These are phyloP conservation scores for Zosterops japonicus DNA, from an alignment of 2,113 vertebrate species.

Conservation along the genomic window DNA sequence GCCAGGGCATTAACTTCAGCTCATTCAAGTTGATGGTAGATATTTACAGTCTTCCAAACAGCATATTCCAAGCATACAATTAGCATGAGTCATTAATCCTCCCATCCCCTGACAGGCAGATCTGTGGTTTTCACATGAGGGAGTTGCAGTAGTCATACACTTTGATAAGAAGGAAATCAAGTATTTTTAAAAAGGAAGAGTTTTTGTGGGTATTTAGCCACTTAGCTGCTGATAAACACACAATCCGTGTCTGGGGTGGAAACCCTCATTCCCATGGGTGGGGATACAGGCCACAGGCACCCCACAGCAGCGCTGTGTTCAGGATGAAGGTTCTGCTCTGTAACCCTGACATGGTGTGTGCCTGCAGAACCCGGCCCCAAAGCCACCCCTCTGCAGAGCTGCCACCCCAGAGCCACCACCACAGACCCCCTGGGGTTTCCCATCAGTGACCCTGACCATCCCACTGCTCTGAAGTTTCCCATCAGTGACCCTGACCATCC, in stretches of 20 bases:
- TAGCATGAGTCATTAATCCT: slow-evolving; percentile 27
- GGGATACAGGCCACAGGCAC: neutral
- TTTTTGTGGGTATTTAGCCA: neutral
- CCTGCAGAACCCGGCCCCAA: neutral
- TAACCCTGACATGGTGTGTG: accelerated
- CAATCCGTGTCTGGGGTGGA: neutral
- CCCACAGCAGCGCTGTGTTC: neutral
- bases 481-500: too few species aligned
- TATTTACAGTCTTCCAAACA: neutral
- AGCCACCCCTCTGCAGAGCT: accelerated
- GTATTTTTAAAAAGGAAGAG: too few species aligned
- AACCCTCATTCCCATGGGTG: neutral
- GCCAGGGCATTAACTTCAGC: neutral
- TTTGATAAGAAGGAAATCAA: neutral
- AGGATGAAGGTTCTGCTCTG: neutral
- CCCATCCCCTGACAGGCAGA: neutral
- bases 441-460: neutral
- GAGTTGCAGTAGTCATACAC: neutral
- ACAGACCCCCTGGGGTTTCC: neutral
- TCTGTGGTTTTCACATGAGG: neutral
- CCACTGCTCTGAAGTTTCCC: neutral
- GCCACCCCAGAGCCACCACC: neutral
- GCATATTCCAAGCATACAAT: neutral
- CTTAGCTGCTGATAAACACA: neutral
- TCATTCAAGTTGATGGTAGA: neutral